Conservation (phyloP, 2,113 vertebrate genomes). For the Siniperca knerii region DNA sequence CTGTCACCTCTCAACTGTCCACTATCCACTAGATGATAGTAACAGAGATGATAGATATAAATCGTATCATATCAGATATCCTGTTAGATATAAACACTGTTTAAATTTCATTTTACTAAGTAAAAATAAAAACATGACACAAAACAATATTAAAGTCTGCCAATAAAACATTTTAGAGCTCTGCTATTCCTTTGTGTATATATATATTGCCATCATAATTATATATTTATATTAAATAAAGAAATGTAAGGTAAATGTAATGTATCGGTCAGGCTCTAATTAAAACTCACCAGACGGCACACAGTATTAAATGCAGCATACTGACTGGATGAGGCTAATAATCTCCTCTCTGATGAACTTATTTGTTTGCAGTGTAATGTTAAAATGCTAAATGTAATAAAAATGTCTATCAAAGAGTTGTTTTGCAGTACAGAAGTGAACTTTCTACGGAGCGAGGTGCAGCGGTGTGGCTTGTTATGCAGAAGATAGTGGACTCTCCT, state of each 20-base stretch:
- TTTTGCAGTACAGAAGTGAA: background rate
- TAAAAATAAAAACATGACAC: background rate
- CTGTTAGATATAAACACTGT: background rate
- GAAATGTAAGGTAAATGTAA: too few species aligned
- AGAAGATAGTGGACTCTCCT: conserved; percentile 32
- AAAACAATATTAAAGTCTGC: background rate
- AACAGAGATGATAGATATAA: background rate
- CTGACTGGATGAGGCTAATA: background rate
- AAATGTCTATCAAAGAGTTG: background rate
- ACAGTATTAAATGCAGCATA: background rate
- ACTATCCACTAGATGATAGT: background rate
- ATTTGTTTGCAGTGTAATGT: background rate
- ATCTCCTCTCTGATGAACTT: background rate
- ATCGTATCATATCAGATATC: background rate
- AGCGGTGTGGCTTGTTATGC: conserved; percentile 22
- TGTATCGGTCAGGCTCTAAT: background rate
- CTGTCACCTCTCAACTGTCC: background rate
- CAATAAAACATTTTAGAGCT: background rate
- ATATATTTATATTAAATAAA: background rate
- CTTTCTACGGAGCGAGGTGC: conserved; percentile 2
- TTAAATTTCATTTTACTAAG: background rate
- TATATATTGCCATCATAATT: background rate
- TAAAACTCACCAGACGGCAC: background rate
- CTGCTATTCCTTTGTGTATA: background rate
- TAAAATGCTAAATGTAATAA: background rate